phyloP scores from a whole-genome alignment of 2,888 invertebrate species.

The Malacosoma neustria region DNA sequence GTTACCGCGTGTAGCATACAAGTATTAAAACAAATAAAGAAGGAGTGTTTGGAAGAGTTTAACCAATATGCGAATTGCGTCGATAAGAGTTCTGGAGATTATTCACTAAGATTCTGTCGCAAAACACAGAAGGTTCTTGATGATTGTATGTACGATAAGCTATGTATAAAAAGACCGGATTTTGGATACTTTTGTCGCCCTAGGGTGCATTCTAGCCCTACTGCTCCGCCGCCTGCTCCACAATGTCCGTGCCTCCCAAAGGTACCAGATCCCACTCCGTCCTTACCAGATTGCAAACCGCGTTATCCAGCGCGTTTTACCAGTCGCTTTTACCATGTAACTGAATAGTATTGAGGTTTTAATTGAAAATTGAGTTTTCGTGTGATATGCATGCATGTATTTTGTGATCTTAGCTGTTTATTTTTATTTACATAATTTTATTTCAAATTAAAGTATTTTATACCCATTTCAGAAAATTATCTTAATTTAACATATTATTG shows the following conservation, averaged over 20 bases:
- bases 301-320: constrained; percentile 77
- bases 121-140: constrained; percentile 89
- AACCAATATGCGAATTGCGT: constrained; percentile 82
- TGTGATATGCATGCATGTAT: too few relatives aligned
- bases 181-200: constrained; percentile 88
- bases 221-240: constrained; percentile 73
- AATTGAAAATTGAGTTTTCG: too few relatives aligned
- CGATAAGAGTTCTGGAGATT: constrained; percentile 83
- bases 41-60: constrained; percentile 87
- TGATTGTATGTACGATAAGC: constrained; percentile 85
- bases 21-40: constrained; percentile 89
- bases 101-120: constrained; percentile 80
- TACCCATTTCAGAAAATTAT: too few relatives aligned
- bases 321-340: constrained; percentile 73
- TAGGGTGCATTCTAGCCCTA: constrained; percentile 73
- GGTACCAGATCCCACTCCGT: constrained; percentile 79
- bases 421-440: too few relatives aligned
- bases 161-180: constrained; percentile 83
- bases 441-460: too few relatives aligned
- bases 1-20: constrained; percentile 90
- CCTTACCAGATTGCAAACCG: constrained; percentile 76
- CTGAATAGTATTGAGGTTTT: too few relatives aligned
- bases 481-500: too few relatives aligned
- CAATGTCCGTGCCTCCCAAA: constrained; percentile 65
- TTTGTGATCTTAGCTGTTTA: too few relatives aligned